Evolutionary conservation across 2,888 invertebrate genomes (phyloP), one percentile per base, ranked within the genome.

Genomic region (Tuta absoluta): DNA sequence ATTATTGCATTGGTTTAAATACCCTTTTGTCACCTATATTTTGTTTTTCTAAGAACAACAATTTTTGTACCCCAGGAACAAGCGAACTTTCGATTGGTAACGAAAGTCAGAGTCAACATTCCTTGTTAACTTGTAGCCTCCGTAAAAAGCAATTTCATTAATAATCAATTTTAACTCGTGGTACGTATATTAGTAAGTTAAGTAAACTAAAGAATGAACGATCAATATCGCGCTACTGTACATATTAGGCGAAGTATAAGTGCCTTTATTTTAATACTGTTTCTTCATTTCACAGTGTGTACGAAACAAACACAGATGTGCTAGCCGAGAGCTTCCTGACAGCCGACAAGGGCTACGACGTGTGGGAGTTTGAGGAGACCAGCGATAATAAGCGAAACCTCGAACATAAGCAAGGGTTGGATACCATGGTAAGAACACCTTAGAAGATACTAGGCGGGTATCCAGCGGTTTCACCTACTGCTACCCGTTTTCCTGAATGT

Each of bases 351-450:
- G 88, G 85, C 0, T 86, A 75, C 60, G 91, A 91, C 66, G 83
- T 86, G 57, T 91, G 89, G 89, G 85, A 88, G 70, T 85, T 88
- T 53, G 84, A 85, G 19, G 87, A 84, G 2, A 81, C 85, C 38
- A 78, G 68, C 5, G 81, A 81, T 28, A 81, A 77, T 62, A 86
- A 83, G 68, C 76, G 76, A 68, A 87, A 86, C 64, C 68, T 82
- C 0, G 81, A 82, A 14, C 75, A 73, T 4, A 89, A 82, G 63
- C 79, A 82, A 63, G 75, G 75, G 1, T 71, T 89, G n/a, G 89
- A 91, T 67, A 84, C 88, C 38, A 79, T 85, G 81, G 91, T 90
- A 59, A 78, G 75, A 45, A n/a, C 1, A 2, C 45, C 4, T n/a
- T n/a, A n/a, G n/a, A n/a, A n/a, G 24, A 1, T 2, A 45, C 41